Evolutionary conservation across 1,140 invertebrate species (phyloP), one percentile per base, ranked within the genome.

Genomic region (Pseudomyrmex pallidus): DNA sequence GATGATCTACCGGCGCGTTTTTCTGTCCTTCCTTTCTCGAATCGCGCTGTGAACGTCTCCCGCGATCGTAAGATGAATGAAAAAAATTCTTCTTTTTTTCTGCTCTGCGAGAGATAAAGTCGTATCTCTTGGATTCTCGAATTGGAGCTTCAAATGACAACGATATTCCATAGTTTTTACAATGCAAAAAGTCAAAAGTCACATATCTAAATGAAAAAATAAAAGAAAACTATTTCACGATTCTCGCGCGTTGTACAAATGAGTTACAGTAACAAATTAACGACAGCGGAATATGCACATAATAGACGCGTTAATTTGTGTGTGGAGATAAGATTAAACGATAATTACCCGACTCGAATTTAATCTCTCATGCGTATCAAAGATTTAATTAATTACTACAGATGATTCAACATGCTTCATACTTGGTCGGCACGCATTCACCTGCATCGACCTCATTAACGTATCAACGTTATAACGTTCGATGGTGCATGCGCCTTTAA

Each of bases 301-400:
- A 15, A 35, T 20, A 22, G 48, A 20, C 48, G 22, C 20, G 35
- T 35, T 35, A 35, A 35, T 35, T 35, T 4, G 35, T 35, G 5
- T 35, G 5, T 35, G 48, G 22, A 15, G 9, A 57, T 57, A 78
- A 67, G 3, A 22, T 48, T 22, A 68, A 78, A 78, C n/a, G 20
- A 78, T 59, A 57, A 78, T 70, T 48, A 70, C 20, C 9, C n/a
- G 25, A 50, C 63, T 68, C 15, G 67, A 67, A 68, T 77, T 78
- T 68, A 78, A 68, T 78, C 35, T 56, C 44, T 46, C 13, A 17
- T 15, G 17, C 74, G 52, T 70, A 68, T 25, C 50, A 5, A 70
- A 78, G 20, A 46, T 25, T 70, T 48, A 78, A 70, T 78, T 70
- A 78, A 67, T 67, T 68, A 76, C 25, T 15, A 57, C 7, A 44